Evolutionary conservation across 1,140 invertebrate species (phyloP).

Genomic region (Temnothorax nylanderi): DNA sequence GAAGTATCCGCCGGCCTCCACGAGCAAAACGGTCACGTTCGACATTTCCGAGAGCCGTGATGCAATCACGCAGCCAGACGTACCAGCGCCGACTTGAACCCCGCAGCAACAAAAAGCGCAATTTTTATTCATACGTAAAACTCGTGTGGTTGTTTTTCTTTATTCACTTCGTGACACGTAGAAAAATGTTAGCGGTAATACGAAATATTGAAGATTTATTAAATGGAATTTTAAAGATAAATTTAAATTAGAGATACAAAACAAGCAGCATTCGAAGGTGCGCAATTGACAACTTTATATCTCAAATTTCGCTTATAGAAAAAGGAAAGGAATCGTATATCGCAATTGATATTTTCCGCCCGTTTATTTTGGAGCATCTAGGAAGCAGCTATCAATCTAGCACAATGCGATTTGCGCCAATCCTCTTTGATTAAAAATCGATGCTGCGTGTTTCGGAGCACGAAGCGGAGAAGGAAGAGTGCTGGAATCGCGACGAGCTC

Average conservation of each 20-base stretch:
- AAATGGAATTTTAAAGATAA: not conserved
- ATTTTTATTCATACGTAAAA: not conserved
- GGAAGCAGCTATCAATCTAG: not conserved
- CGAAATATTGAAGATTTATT: not conserved
- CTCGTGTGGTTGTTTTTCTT: not conserved
- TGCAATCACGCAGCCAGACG: conserved; percentile 92
- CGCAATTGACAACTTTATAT: not conserved
- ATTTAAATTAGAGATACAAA: not conserved
- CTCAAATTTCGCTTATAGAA: not conserved
- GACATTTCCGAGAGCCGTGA: conserved; percentile 88
- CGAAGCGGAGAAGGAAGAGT: not conserved
- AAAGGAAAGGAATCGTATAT: not conserved
- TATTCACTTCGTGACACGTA: not conserved
- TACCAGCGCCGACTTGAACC: conserved; percentile 91
- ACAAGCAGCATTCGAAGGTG: not conserved
- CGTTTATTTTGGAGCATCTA: not conserved
- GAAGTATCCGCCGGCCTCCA: conserved; percentile 91
- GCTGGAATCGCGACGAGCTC: not conserved
- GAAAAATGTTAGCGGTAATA: not conserved
- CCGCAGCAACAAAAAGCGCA: conserved; percentile 8
- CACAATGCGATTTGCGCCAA: conserved; percentile 24
- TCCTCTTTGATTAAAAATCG: conserved; percentile 46
- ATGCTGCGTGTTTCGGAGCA: not conserved
- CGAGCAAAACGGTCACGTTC: conserved; percentile 87
- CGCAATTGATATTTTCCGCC: not conserved